Evolutionary conservation across 2,888 invertebrate genomes (phyloP).

Genomic region (Linnaemya vulpina): DNA sequence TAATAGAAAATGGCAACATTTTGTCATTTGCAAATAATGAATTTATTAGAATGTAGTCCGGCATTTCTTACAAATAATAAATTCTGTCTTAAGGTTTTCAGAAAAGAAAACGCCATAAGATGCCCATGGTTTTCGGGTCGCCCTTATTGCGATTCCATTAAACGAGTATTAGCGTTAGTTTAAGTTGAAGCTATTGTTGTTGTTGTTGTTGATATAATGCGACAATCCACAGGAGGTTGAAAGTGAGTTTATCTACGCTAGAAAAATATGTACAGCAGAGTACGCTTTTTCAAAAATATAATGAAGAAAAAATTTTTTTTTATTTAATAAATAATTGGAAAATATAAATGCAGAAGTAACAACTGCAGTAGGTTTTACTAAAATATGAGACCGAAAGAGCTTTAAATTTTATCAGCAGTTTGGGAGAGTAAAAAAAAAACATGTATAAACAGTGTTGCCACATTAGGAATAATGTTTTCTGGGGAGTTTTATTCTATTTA

Average conservation of each 20-base stretch:
- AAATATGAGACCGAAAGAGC: slow-evolving; percentile 9
- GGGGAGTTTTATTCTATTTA: too few species aligned
- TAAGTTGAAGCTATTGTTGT: background rate
- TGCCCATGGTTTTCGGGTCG: background rate
- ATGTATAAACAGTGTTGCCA: background rate
- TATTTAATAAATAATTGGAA: slow-evolving; percentile 41
- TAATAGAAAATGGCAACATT: too few species aligned
- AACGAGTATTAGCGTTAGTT: background rate
- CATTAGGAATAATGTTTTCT: background rate
- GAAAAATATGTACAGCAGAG: background rate
- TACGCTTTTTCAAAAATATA: too few species aligned
- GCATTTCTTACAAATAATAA: too few species aligned
- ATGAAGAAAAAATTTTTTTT: too few species aligned
- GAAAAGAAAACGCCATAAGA: too few species aligned
- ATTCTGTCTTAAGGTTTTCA: too few species aligned
- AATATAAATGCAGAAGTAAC: background rate
- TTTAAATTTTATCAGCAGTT: background rate
- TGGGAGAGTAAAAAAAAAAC: slow-evolving; percentile 7
- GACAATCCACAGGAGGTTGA: slow-evolving; percentile 5
- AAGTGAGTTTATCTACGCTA: background rate
- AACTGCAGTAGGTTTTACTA: slow-evolving; percentile 16
- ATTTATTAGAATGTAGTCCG: too few species aligned
- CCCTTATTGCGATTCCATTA: background rate
- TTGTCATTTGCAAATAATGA: too few species aligned
- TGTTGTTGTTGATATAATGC: background rate